phyloP scores from a whole-genome alignment of 2,888 invertebrate genomes.

The Drosophila paramelanica region DNA sequence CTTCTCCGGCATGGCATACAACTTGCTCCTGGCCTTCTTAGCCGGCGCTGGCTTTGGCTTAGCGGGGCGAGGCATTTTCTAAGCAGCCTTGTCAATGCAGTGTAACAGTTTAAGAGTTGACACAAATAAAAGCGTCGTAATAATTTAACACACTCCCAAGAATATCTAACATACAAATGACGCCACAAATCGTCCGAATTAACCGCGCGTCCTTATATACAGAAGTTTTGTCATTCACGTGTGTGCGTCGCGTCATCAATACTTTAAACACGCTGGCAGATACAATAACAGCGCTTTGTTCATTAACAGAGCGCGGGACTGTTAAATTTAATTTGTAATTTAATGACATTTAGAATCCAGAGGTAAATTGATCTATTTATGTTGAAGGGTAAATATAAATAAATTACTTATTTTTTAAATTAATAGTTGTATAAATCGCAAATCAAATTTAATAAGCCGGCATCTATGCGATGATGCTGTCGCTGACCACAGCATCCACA shows the following conservation, averaged over 20 bases:
- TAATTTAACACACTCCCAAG: background rate
- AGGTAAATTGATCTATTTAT: background rate
- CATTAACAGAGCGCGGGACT: constrained; percentile 2
- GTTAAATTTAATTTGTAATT: constrained; percentile 1
- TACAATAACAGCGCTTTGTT: constrained; percentile 5
- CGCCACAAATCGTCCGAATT: constrained; percentile 8
- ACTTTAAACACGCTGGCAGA: constrained; percentile 20
- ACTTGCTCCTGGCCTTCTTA: constrained; percentile 76
- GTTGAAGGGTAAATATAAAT: background rate
- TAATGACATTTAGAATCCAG: background rate
- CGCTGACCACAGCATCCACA: constrained; percentile 43
- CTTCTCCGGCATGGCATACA: constrained; percentile 83
- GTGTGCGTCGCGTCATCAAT: constrained; percentile 2
- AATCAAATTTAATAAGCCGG: background rate
- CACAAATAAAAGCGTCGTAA: constrained; percentile 4
- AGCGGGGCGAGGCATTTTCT: constrained; percentile 73
- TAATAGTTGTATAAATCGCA: background rate
- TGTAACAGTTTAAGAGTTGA: background rate
- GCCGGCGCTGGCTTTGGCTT: constrained; percentile 62
- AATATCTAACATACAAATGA: constrained; percentile 16
- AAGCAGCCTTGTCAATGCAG: background rate
- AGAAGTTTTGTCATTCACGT: constrained; percentile 16
- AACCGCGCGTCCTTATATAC: constrained; percentile 41
- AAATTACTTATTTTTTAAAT: background rate
- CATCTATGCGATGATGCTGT: background rate